Evolutionary conservation across 1,140 invertebrate species (phyloP).

Genomic region (Drosophila erecta): DNA sequence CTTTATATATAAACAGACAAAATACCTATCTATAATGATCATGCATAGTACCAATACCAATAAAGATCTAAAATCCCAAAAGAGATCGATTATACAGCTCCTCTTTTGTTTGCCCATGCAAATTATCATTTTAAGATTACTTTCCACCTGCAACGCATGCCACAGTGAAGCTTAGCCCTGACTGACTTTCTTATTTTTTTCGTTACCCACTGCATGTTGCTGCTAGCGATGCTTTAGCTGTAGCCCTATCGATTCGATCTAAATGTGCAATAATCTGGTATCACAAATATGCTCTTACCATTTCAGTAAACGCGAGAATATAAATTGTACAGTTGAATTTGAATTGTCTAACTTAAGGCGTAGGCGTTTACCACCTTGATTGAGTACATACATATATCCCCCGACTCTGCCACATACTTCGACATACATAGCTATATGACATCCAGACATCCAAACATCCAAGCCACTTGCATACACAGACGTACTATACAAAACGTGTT

Average conservation of each 20-base stretch:
- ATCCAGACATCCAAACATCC: slow-evolving; percentile 22
- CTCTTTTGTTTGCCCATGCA: not conserved
- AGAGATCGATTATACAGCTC: slow-evolving; percentile 8
- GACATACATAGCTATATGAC: slow-evolving; percentile 52
- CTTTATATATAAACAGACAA: slow-evolving; percentile 47
- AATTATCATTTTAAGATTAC: not conserved
- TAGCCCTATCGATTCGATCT: slow-evolving; percentile 1
- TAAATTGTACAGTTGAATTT: slow-evolving; percentile 68
- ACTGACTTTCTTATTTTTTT: slow-evolving; percentile 15
- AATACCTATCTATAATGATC: slow-evolving; percentile 44
- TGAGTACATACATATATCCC: slow-evolving; percentile 29
- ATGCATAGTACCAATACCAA: slow-evolving; percentile 52
- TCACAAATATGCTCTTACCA: slow-evolving; percentile 66
- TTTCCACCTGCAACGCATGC: slow-evolving; percentile 27
- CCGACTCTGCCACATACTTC: slow-evolving; percentile 41
- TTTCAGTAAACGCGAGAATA: slow-evolving; percentile 71
- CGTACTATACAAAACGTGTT: slow-evolving; percentile 5
- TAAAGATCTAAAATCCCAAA: slow-evolving; percentile 53
- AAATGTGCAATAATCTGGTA: slow-evolving; percentile 49
- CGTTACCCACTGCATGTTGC: slow-evolving; percentile 11
- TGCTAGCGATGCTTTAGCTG: slow-evolving; percentile 1
- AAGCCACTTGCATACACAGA: slow-evolving; percentile 32
- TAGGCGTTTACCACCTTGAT: slow-evolving; percentile 56
- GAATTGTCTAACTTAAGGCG: slow-evolving; percentile 65
- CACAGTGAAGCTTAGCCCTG: slow-evolving; percentile 9